Conservation (phyloP, 1,140 invertebrate genomes). For the Platyura marginata region DNA sequence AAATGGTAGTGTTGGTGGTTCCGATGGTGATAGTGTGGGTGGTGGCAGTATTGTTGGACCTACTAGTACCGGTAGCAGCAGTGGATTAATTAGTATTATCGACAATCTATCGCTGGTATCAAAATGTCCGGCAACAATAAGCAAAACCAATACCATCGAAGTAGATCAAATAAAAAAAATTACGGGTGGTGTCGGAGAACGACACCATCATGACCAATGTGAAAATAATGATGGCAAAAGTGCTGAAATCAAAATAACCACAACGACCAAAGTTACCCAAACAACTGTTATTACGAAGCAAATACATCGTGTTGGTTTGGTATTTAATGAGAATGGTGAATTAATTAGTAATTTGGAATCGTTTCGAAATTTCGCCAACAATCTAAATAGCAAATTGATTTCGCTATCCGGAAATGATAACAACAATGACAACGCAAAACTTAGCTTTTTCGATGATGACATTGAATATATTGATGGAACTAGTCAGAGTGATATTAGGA, state of each 20-base stretch:
- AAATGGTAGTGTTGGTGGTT: background rate
- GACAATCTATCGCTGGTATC: background rate
- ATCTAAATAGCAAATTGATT: background rate
- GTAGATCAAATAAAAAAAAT: background rate
- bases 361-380: background rate
- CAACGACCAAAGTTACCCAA: slow-evolving; percentile 8
- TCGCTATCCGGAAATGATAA: background rate
- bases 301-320: slow-evolving; percentile 12
- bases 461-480: slow-evolving; percentile 1
- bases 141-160: background rate
- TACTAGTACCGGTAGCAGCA: no score
- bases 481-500: slow-evolving; percentile 1
- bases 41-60: background rate
- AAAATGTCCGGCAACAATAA: background rate
- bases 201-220: background rate
- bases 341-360: slow-evolving; percentile 1
- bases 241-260: slow-evolving; percentile 11
- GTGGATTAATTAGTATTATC: no score
- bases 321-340: slow-evolving; percentile 7
- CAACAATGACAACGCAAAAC: background rate
- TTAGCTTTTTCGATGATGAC: background rate
- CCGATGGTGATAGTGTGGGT: background rate
- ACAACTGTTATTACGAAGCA: slow-evolving; percentile 10
- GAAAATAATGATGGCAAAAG: slow-evolving; percentile 6
- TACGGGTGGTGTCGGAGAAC: background rate